Percentiles rank a stretch among this genome's conserved stretches.
Conservation (phyloP, 1,140 invertebrate species). For the Arion vulgaris region DNA sequence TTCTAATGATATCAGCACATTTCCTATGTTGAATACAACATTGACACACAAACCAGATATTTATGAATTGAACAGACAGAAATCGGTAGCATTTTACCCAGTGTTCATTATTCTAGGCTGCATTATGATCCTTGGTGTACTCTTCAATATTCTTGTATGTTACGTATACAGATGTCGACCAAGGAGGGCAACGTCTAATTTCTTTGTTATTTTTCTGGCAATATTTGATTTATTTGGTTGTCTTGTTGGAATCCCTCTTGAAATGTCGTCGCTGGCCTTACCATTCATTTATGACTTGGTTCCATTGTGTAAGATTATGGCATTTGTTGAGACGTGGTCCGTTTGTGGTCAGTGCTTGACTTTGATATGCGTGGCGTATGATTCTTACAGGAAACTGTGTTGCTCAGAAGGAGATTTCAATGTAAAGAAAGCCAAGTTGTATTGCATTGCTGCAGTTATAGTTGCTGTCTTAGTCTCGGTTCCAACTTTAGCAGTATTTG, state of each 20-base stretch:
- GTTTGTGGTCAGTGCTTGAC: conserved; percentile 33
- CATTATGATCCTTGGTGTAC: conserved; percentile 28
- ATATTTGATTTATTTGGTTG: conserved; percentile 34
- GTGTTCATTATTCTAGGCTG: conserved; percentile 23
- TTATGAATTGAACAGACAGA: conserved; percentile 24
- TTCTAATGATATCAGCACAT: background rate
- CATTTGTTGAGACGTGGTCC: conserved; percentile 20
- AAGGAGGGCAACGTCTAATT: conserved; percentile 30
- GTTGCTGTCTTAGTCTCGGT: conserved; percentile 18
- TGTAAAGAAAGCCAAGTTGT: conserved; percentile 23
- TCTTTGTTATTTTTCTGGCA: conserved; percentile 37
- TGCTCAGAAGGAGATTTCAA: conserved; percentile 9
- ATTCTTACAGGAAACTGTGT: conserved; percentile 34
- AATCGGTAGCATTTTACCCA: conserved; percentile 17
- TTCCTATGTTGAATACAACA: background rate
- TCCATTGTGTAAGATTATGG: conserved; percentile 23
- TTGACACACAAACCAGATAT: background rate
- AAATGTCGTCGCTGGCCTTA: conserved; percentile 5
- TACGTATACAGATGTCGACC: conserved; percentile 35
- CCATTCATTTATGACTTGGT: conserved; percentile 30
- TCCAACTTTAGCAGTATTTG: conserved; percentile 19
- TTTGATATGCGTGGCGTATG: conserved; percentile 29
- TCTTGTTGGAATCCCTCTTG: conserved; percentile 18
- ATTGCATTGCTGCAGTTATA: conserved; percentile 5
- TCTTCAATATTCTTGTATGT: conserved; percentile 33